Evolutionary conservation across 2,113 vertebrate genomes (phyloP).

Genomic region (Perca fluviatilis): DNA sequence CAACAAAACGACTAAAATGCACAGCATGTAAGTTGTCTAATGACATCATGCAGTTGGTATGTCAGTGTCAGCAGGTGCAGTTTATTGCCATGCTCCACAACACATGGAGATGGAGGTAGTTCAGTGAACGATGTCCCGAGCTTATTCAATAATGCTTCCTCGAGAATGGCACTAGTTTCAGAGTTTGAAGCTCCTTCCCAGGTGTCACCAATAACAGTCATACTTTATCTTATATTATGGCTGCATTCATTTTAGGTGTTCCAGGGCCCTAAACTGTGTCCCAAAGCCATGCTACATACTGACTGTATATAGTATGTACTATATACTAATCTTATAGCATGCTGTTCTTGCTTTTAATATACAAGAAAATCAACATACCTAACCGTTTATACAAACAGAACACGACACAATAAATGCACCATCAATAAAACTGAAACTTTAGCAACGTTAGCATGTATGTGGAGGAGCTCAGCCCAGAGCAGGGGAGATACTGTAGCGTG

Average conservation of each 20-base stretch:
- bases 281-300: not conserved
- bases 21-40: not conserved
- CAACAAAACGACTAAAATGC: not conserved
- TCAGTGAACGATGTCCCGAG: not conserved
- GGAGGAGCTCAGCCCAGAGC: too few species aligned
- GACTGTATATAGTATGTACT: not conserved
- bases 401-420: not conserved
- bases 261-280: not conserved
- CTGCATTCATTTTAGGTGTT: not conserved
- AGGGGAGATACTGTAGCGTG: too few species aligned
- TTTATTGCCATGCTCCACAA: not conserved
- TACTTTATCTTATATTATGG: too few species aligned
- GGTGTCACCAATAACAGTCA: not conserved
- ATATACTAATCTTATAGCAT: not conserved
- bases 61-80: not conserved
- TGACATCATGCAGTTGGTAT: not conserved
- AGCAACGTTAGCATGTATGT: too few species aligned
- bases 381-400: not conserved
- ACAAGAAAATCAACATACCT: not conserved
- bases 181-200: not conserved
- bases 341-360: not conserved
- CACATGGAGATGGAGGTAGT: too few species aligned
- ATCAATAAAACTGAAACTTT: not conserved
- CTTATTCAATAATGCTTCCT: not conserved
- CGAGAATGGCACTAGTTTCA: not conserved